Evolutionary conservation across 2,113 vertebrate genomes (phyloP).

Genomic region (Anseranas semipalmata): DNA sequence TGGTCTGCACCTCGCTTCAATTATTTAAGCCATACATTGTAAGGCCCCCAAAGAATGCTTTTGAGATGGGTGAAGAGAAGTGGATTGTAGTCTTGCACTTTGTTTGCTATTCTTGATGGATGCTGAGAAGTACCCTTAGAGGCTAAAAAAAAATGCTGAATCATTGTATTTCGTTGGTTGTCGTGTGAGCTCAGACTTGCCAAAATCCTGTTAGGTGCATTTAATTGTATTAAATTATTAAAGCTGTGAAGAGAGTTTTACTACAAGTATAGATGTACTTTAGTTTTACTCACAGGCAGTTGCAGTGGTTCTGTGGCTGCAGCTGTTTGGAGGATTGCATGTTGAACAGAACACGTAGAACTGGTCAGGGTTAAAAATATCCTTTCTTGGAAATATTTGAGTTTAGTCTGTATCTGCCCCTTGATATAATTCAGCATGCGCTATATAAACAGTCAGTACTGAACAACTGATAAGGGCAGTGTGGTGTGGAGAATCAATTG

Average conservation of each 20-base stretch:
- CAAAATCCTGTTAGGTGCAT: not conserved
- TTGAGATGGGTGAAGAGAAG: not conserved
- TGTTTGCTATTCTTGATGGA: not conserved
- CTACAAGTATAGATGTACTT: not conserved
- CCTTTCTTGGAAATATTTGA: not conserved
- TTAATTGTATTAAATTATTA: not conserved
- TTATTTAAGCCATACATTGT: not conserved
- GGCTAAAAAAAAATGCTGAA: not conserved
- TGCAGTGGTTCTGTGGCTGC: not conserved
- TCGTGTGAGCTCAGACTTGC: not conserved
- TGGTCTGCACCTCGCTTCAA: not conserved
- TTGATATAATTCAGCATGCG: not conserved
- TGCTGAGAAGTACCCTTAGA: not conserved
- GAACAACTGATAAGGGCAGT: not conserved
- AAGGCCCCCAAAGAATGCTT: not conserved
- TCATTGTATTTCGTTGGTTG: not conserved
- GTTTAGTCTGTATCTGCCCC: not conserved
- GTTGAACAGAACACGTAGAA: not conserved
- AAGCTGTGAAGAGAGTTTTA: not conserved
- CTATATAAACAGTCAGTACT: not conserved
- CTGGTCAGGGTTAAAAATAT: not conserved
- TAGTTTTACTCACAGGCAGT: not conserved
- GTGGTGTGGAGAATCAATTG: not conserved
- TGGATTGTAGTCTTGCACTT: not conserved
- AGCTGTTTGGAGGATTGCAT: not conserved